Evolutionary conservation across 2,113 vertebrate genomes (phyloP).

Genomic region (Aepyceros melampus): DNA sequence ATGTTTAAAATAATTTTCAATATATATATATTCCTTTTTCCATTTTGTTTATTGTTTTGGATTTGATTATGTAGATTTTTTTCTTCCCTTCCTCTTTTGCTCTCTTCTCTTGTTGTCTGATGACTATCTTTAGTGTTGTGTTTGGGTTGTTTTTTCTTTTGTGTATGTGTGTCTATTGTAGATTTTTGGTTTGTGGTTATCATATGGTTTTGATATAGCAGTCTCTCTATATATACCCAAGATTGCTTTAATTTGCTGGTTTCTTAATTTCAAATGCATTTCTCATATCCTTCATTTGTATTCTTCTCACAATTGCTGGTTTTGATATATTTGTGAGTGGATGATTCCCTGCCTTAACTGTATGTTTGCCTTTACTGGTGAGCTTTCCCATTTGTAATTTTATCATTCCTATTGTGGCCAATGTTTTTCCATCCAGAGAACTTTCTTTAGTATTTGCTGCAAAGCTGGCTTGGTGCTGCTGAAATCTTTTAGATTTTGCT

Average conservation of each 20-base stretch:
- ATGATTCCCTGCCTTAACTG: not conserved
- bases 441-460: not conserved
- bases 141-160: not conserved
- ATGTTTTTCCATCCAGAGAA: not conserved
- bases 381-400: not conserved
- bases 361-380: not conserved
- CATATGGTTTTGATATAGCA: not conserved
- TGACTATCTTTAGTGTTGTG: not conserved
- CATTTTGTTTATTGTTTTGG: not conserved
- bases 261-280: not conserved
- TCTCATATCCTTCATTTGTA: not conserved
- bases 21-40: not conserved
- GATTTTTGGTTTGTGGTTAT: not conserved
- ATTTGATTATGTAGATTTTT: not conserved
- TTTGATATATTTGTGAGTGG: not conserved
- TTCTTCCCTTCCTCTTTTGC: not conserved
- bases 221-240: rapidly evolving
- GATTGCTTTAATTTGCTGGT: not conserved
- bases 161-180: not conserved
- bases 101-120: not conserved
- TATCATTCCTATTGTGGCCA: not conserved
- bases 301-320: not conserved
- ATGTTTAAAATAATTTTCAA: not conserved
- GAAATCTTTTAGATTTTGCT: not conserved
- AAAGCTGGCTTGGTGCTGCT: not conserved